Base-by-base conservation (phyloP, 2,113 vertebrate species). In the Oxyura jamaicensis region DNA sequence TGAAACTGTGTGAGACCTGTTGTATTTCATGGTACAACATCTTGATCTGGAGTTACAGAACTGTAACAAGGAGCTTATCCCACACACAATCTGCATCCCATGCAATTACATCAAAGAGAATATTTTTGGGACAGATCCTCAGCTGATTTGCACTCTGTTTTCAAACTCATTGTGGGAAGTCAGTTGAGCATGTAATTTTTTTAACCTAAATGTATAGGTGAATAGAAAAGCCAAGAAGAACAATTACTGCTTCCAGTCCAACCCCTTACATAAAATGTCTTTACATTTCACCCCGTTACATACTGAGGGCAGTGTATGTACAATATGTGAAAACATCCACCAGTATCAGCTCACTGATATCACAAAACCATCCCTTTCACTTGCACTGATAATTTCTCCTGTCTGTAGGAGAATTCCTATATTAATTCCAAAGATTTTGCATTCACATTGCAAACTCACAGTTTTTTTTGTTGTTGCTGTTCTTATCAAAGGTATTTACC, bases 31-130 rank as follows among this genome's bases (percentile, higher is more conserved):
- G 33, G 46, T 82, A 86, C 73, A 31, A 72, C 62, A 77, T 95
- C 92, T 33, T 74, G 77, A 83, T 86, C 95, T 74, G 96, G 50
- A 93, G 86, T 78, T 83, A 69, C 83, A 69, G 95, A 84, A 1
- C 86, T 87, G 88, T 41, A 94, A 92, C 93, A 77, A 28, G 59
- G 71, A 50, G 81, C 74, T 96, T 93, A 94, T 92, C 93, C 91
- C 92, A 69, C 95, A 84, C 90, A 94, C 88, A 93, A 33, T 82
- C 95, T 96, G 93, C 81, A 92, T 82, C 86, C 66, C 48, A 6
- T 78, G 93, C 86, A 88, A 25, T 73, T 26, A 76, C 80, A 94
- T 91, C 93, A 94, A 93, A 96, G 86, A 19, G 80, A 59, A 5
- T 46, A 10, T 79, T 84, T 35, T 36, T 10, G 86, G 90, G 86